Percentiles rank a stretch among this genome's conserved stretches.
Evolutionary conservation across 2,797 vertebrate genomes (phyloP).

Genomic region (Rhincodon typus): DNA sequence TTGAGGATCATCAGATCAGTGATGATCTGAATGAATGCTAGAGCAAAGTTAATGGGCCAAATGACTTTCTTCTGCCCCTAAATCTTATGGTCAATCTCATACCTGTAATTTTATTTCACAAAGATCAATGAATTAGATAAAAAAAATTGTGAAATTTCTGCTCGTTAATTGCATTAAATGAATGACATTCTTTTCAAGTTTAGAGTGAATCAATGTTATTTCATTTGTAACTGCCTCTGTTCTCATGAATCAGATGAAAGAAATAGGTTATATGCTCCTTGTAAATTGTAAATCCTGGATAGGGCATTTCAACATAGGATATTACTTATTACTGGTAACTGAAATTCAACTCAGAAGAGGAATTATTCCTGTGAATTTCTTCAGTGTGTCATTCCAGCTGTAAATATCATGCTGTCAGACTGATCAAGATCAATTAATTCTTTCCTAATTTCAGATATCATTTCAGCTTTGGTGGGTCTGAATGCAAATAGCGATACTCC

Average conservation of each 20-base stretch:
- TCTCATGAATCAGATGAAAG: not conserved
- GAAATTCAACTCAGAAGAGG: not conserved
- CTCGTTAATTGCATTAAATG: not conserved
- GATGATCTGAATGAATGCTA: too few species aligned
- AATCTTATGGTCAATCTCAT: not conserved
- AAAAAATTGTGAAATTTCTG: not conserved
- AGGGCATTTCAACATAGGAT: not conserved
- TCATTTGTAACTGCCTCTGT: not conserved
- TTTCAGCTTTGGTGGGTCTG: constrained; percentile 18
- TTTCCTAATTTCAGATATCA: constrained; percentile 19
- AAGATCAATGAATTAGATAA: not conserved
- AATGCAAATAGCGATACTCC: not conserved
- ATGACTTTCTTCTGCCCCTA: too few species aligned
- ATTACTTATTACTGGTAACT: not conserved
- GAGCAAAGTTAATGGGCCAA: too few species aligned
- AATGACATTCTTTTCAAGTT: not conserved
- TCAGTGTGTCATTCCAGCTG: not conserved
- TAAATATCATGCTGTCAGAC: constrained; percentile 28
- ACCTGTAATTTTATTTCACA: not conserved
- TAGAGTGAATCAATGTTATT: not conserved
- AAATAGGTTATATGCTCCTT: not conserved
- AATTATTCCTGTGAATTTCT: constrained; percentile 8
- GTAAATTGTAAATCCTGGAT: not conserved
- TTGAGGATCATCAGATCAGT: too few species aligned
- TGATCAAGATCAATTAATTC: constrained; percentile 34